Evolutionary conservation across 2,113 vertebrate species (phyloP).

Genomic region (Megaleporinus macrocephalus): DNA sequence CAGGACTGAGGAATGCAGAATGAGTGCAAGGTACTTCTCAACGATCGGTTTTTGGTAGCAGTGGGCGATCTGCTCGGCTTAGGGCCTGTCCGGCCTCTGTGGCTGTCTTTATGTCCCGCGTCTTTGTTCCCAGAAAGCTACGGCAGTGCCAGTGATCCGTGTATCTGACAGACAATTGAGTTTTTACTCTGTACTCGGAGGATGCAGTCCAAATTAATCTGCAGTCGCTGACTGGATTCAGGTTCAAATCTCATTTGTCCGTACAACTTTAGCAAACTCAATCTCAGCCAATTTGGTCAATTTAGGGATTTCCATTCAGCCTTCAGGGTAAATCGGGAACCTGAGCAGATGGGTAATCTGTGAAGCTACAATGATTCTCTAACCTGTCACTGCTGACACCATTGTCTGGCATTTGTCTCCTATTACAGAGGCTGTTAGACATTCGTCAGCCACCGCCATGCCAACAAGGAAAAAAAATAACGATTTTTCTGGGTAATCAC

Average conservation of each 20-base stretch:
- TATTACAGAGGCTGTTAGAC: slow-evolving; percentile 23
- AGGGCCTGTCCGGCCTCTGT: background rate
- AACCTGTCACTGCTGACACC: slow-evolving; percentile 8
- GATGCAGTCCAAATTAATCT: slow-evolving; percentile 4
- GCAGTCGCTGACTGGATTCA: background rate
- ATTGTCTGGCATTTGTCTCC: slow-evolving; percentile 12
- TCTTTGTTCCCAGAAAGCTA: background rate
- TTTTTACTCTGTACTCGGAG: background rate
- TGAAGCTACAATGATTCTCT: background rate
- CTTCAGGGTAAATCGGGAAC: slow-evolving; percentile 13
- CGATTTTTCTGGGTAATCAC: slow-evolving; percentile 16
- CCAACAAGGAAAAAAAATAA: background rate
- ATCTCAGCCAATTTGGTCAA: slow-evolving; percentile 14
- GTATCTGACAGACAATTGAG: background rate
- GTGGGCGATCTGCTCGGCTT: background rate
- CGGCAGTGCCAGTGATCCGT: background rate
- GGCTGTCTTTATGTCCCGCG: background rate
- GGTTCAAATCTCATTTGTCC: slow-evolving; percentile 27
- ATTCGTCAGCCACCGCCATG: slow-evolving; percentile 29
- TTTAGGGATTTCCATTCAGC: slow-evolving; percentile 34
- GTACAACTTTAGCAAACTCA: background rate
- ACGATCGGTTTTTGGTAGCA: background rate
- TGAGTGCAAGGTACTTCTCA: background rate
- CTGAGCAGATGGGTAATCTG: slow-evolving; percentile 11
- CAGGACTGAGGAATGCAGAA: background rate